phyloP scores from a whole-genome alignment of 2,888 invertebrate genomes.

The Lepidocyrtinus sp. region DNA sequence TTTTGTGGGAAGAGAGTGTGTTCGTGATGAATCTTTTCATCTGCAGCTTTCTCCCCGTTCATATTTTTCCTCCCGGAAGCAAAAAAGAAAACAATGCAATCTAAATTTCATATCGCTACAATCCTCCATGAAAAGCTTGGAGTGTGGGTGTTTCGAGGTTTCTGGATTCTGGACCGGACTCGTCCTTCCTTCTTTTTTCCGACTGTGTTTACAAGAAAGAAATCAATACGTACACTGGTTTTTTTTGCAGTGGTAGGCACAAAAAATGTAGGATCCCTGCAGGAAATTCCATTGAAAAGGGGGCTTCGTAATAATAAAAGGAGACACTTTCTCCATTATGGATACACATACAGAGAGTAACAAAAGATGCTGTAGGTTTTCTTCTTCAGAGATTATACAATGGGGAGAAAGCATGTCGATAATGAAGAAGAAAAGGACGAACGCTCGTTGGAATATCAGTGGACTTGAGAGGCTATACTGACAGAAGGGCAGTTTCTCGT shows the following conservation, averaged over 20 bases:
- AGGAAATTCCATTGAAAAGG: slow-evolving; percentile 42
- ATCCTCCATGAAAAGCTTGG: not conserved
- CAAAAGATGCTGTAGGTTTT: not conserved
- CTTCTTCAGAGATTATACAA: not conserved
- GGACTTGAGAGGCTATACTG: not conserved
- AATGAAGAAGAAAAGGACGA: not conserved
- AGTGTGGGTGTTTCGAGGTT: no score
- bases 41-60: no score
- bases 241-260: slow-evolving; percentile 30
- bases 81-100: not conserved
- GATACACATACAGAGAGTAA: not conserved
- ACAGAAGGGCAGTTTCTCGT: not conserved
- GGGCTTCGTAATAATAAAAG: slow-evolving; percentile 32
- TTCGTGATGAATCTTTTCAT: not conserved
- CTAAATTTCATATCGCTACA: not conserved
- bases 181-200: not conserved
- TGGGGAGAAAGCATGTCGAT: not conserved
- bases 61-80: not conserved
- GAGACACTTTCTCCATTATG: slow-evolving; percentile 3
- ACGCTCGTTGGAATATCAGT: not conserved
- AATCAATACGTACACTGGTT: slow-evolving; percentile 39
- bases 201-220: not conserved
- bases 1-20: not conserved
- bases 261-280: slow-evolving; percentile 26
- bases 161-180: no score